A percentile compares a stretch with the other conserved stretches of the same genome.
phyloP scores from a whole-genome alignment of 2,113 vertebrate species.

The Odocoileus hemionus region DNA sequence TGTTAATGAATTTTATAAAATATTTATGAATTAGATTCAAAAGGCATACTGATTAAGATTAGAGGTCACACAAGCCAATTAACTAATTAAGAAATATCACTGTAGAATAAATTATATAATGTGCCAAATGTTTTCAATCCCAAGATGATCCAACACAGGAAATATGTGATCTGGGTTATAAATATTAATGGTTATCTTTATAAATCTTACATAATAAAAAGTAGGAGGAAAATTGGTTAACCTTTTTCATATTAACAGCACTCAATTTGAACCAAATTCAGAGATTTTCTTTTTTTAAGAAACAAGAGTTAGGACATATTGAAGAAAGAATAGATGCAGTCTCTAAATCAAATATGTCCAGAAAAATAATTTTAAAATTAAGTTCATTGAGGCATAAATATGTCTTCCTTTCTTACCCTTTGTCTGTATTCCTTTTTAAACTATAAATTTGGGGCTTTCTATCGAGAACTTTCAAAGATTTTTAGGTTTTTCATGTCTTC shows the following conservation, averaged over 20 bases:
- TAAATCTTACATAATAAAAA: background rate
- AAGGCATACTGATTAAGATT: constrained; percentile 1
- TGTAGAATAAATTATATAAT: constrained; percentile 5
- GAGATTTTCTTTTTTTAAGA: background rate
- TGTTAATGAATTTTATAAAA: constrained; percentile 46
- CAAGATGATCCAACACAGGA: background rate
- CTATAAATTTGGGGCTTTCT: background rate
- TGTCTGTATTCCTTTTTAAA: background rate
- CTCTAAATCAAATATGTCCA: background rate
- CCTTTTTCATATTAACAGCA: background rate
- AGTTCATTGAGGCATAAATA: background rate
- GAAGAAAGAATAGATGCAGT: background rate
- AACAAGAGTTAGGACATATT: background rate
- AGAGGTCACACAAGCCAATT: constrained; percentile 23
- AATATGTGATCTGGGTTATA: background rate
- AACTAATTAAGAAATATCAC: constrained; percentile 40
- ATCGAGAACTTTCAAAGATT: background rate
- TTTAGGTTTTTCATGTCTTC: background rate
- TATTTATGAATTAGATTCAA: constrained; percentile 49
- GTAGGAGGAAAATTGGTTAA: background rate
- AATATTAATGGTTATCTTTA: background rate
- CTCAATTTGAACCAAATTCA: background rate
- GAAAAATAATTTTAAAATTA: background rate
- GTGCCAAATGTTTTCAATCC: constrained; percentile 4
- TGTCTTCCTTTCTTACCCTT: background rate